Evolutionary conservation across 2,797 vertebrate genomes (phyloP), one percentile per base, ranked within the genome.

Genomic region (Otolemur crassicaudatus): DNA sequence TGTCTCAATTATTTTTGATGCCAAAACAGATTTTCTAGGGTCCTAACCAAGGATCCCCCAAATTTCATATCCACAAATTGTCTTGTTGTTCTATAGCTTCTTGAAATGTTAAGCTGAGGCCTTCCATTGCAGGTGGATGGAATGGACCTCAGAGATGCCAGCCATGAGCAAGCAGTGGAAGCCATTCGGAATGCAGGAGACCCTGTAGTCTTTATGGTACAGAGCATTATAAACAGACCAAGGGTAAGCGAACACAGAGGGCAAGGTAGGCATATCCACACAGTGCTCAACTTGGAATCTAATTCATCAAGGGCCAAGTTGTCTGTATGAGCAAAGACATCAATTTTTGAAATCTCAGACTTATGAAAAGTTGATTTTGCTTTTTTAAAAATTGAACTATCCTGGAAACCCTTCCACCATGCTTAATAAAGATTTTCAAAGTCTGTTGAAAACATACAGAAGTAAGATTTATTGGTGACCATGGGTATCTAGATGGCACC

Each of bases 151-250:
- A 99, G 99, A 98, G 99, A 99, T 94, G 99, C 99, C 91, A 99
- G 99, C 98, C 99, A 99, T 0, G 99, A 99, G 97, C 99, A 99
- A 99, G 99, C 99, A 73, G 99, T 99, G 97, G 99, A 99, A 98
- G 99, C 99, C 98, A 99, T 99, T 98, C 99, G 99, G 97, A 99
- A 98, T 98, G 99, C 99, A 97, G 99, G 99, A 95, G 99, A 99
- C 98, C 99, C 99, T 4, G 99, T 99, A 96, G 98, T 99, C 97
- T 99, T 99, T 98, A 98, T 99, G 98, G 99, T 99, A 95, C 99
- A 99, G 99, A 99, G 99, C 98, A 99, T 99, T 97, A 98, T 99
- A 98, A 99, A 99, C 98, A 99, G 98, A 98, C 98, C 99, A 93
- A 99, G 99, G 99, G 99, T 99, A 99, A 99, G 99, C 98, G 40